Conservation (phyloP, 2,113 vertebrate genomes). For the Opisthocomus hoazin region DNA sequence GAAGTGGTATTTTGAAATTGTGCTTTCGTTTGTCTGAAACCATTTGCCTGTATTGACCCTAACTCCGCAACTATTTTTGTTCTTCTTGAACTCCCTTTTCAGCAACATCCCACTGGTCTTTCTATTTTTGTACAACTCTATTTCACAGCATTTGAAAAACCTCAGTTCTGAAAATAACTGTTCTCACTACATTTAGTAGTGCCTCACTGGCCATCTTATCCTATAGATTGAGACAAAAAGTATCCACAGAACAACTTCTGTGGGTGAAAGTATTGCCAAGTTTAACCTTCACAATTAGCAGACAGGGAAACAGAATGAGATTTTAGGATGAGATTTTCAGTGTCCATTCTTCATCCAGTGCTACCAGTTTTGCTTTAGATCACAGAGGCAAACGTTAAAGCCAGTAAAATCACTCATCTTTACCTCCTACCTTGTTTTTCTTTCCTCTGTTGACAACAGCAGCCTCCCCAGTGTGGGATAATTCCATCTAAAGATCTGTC, state of each 20-base stretch:
- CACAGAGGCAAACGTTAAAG: background rate
- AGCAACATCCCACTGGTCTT: background rate
- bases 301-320: background rate
- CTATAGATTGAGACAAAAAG: background rate
- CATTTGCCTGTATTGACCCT: background rate
- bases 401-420: background rate
- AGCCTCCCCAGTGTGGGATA: background rate
- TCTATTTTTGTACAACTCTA: background rate
- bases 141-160: background rate
- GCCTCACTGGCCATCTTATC: background rate
- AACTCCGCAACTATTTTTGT: background rate
- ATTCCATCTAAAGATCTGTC: slow-evolving; percentile 25
- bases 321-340: background rate
- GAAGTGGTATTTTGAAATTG: background rate
- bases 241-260: background rate
- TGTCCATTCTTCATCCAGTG: background rate
- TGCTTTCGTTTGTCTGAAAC: background rate
- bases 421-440: slow-evolving; percentile 39
- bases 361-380: background rate
- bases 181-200: background rate
- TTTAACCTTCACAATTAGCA: background rate
- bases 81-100: background rate
- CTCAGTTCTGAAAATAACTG: background rate
- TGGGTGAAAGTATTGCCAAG: background rate
- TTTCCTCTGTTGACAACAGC: background rate